Conservation (phyloP, 2,113 vertebrate species). For the Nothocercus julius region DNA sequence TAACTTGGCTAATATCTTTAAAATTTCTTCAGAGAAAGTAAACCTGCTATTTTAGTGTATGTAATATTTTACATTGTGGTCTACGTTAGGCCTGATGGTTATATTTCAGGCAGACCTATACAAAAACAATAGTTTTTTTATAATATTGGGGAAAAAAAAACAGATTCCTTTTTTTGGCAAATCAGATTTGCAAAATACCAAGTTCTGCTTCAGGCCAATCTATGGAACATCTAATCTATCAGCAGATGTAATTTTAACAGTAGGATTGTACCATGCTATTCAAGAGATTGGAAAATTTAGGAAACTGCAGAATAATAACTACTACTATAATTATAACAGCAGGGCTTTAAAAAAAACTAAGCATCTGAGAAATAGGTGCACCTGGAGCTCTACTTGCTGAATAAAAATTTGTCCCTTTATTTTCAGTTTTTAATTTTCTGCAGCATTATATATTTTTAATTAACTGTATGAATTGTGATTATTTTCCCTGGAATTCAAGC, state of each 20-base stretch:
- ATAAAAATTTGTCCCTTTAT: not conserved
- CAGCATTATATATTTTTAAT: conserved; percentile 32
- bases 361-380: conserved; percentile 16
- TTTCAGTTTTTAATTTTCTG: conserved; percentile 39
- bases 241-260: conserved; percentile 25
- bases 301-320: conserved; percentile 21
- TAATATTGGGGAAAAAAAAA: not conserved
- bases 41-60: not conserved
- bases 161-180: not conserved
- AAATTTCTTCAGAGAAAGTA: not conserved
- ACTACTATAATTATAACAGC: conserved; percentile 6
- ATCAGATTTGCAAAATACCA: not conserved
- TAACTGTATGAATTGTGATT: not conserved
- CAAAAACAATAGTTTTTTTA: not conserved
- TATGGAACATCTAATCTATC: conserved; percentile 8
- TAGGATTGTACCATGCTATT: not conserved
- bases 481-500: conserved; percentile 25
- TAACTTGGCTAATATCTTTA: not conserved
- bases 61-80: too few species aligned
- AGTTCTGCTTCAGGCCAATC: not conserved
- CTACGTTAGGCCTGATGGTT: not conserved
- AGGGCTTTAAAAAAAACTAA: not conserved
- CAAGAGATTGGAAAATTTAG: not conserved
- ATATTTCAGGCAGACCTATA: accelerated
- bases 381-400: not conserved